phyloP scores from a whole-genome alignment of 2,797 vertebrate genomes.

The Rhodeus uyekii region DNA sequence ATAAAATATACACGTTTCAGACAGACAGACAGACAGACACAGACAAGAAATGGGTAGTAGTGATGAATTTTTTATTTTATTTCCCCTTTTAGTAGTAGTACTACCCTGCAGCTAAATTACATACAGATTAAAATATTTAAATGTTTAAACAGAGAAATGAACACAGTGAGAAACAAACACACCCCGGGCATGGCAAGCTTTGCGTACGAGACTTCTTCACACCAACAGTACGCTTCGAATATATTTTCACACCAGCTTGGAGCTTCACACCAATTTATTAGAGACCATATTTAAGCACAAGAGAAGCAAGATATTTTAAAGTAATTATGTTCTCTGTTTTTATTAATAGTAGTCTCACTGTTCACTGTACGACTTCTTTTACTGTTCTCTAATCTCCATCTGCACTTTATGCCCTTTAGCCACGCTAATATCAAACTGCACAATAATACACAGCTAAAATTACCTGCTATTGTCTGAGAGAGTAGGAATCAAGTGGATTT shows the following conservation, averaged over 20 bases:
- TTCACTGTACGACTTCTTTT: not conserved
- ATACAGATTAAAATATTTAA: conserved; percentile 1
- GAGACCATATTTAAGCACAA: not conserved
- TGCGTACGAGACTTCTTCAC: not conserved
- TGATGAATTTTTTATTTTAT: no score
- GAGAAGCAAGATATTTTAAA: not conserved
- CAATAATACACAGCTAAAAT: not conserved
- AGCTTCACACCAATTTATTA: not conserved
- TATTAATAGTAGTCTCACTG: not conserved
- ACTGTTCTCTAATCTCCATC: not conserved
- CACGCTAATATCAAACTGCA: not conserved
- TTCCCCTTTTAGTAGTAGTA: no score
- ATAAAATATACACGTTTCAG: no score
- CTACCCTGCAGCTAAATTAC: not conserved
- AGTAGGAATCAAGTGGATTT: not conserved
- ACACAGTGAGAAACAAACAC: not conserved
- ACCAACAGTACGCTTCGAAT: not conserved
- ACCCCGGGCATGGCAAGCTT: not conserved
- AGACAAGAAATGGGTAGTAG: no score
- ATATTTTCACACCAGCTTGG: not conserved
- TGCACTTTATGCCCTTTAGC: not conserved
- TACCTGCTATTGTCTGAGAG: conserved; percentile 15
- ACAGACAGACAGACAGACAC: no score
- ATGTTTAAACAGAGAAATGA: conserved; percentile 12
- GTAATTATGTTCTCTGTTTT: not conserved